Conservation (phyloP, 2,113 vertebrate species). For the Stegostoma tigrinum region DNA sequence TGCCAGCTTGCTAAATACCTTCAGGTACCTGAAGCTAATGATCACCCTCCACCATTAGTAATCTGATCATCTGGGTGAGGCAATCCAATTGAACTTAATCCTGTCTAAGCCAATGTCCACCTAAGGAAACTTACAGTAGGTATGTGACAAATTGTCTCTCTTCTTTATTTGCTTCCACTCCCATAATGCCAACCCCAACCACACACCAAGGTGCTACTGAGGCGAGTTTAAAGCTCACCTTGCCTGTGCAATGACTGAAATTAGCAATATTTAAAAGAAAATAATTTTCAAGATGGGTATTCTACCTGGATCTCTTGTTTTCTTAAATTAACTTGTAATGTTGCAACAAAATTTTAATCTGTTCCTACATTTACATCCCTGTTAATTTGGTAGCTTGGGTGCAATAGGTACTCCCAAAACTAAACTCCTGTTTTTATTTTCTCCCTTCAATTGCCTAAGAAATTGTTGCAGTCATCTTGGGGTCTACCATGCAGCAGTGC, state of each 20-base stretch:
- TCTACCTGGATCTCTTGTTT: background rate
- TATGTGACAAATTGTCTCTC: background rate
- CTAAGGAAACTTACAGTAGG: background rate
- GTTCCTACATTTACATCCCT: background rate
- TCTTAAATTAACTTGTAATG: background rate
- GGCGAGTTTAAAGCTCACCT: background rate
- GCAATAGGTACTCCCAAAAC: background rate
- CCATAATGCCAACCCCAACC: background rate
- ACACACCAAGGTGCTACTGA: background rate
- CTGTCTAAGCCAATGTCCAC: background rate
- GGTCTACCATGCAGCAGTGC: background rate
- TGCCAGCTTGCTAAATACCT: background rate
- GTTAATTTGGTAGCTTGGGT: background rate
- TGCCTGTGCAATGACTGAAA: background rate
- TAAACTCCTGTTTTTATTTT: background rate
- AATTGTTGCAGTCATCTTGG: background rate
- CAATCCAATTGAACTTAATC: background rate
- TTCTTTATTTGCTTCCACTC: background rate
- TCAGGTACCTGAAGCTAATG: background rate
- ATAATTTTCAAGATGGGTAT: background rate
- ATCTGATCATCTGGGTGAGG: background rate
- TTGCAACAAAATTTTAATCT: background rate
- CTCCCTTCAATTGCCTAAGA: background rate
- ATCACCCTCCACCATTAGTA: background rate
- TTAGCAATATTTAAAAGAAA: background rate